Percentiles rank a stretch among this genome's conserved stretches.
phyloP scores from a whole-genome alignment of 2,888 invertebrate species.

The Corythucha ciliata region DNA sequence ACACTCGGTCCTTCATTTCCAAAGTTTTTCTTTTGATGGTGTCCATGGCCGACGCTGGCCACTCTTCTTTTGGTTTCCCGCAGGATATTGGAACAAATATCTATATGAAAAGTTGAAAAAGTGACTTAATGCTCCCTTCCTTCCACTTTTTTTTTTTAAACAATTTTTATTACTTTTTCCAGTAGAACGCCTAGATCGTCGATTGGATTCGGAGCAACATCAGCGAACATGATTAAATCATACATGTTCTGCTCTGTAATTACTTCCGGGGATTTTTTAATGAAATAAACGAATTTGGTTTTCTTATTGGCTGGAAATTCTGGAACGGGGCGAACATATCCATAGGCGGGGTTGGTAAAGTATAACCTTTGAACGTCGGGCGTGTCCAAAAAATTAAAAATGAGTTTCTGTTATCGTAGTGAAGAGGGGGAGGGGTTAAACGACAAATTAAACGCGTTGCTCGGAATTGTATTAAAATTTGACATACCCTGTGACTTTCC shows the following conservation, averaged over 20 bases:
- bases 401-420: conserved; percentile 14
- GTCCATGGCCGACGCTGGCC: too few species aligned
- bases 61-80: too few species aligned
- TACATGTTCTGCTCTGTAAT: conserved; percentile 53
- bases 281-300: conserved; percentile 66
- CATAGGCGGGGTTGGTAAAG: conserved; percentile 42
- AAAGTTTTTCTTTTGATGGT: not conserved
- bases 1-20: conserved; percentile 14
- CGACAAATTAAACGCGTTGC: not conserved
- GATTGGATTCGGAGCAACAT: conserved; percentile 59
- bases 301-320: conserved; percentile 53
- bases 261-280: conserved; percentile 53
- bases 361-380: conserved; percentile 47
- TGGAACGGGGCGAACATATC: conserved; percentile 30
- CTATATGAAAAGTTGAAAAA: too few species aligned
- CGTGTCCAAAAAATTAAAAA: conserved; percentile 38
- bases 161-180: conserved; percentile 59
- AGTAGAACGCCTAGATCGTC: conserved; percentile 59
- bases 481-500: conserved; percentile 55
- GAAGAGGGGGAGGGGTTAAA: not conserved
- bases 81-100: too few species aligned
- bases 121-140: too few species aligned
- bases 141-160: too few species aligned
- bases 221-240: conserved; percentile 55
- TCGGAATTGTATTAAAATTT: not conserved